Conservation (phyloP, 2,797 vertebrate species). For the Arctocebus calabarensis region DNA sequence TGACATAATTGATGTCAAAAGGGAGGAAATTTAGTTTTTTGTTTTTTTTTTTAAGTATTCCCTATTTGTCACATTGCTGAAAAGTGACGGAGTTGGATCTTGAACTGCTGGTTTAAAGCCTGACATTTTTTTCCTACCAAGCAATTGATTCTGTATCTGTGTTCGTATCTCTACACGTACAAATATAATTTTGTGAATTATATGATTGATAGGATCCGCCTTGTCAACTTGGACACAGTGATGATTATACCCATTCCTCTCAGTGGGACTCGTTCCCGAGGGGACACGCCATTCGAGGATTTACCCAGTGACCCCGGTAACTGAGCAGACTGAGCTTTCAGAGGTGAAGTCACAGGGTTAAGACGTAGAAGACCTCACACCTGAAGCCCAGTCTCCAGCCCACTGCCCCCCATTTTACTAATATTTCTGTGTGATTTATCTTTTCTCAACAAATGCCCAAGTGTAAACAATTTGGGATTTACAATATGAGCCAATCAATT, state of each 20-base stretch:
- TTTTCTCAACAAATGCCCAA: neutral
- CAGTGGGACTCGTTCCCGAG: neutral
- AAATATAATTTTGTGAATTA: neutral
- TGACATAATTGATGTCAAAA: neutral
- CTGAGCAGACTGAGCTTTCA: neutral
- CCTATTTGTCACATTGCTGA: neutral
- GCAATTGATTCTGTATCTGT: neutral
- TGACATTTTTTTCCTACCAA: neutral
- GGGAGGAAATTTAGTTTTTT: neutral
- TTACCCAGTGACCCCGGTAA: neutral
- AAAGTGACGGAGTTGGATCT: neutral
- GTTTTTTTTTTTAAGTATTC: neutral
- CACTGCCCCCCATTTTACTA: neutral
- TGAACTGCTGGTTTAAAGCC: neutral
- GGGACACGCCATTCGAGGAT: rapidly evolving
- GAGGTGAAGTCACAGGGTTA: neutral
- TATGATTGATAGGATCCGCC: neutral
- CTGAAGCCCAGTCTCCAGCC: neutral
- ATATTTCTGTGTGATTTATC: neutral
- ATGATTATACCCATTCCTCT: neutral
- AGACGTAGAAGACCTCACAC: neutral
- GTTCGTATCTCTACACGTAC: neutral
- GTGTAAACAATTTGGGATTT: neutral
- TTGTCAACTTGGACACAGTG: too few relatives aligned
- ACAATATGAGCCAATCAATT: neutral